Evolutionary conservation across 2,888 invertebrate genomes (phyloP), one percentile per base, ranked within the genome.

Genomic region (Chrysolina oricalcia): DNA sequence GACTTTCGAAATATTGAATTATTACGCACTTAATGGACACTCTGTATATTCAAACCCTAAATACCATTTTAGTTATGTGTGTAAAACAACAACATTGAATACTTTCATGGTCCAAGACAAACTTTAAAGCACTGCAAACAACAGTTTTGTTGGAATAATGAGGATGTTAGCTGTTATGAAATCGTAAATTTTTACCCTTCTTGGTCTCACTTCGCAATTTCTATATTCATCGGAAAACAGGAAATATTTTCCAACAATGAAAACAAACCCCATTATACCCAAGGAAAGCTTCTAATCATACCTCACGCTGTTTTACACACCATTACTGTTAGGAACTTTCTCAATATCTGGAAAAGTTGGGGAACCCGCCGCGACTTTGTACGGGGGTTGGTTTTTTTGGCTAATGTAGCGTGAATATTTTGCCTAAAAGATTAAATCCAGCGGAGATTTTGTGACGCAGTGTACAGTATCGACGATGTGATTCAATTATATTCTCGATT

Each of bases 271-370:
- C 53, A 50, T 68, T 68, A 40, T 68, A 53, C 17, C n/a, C 56
- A 15, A 13, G 19, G 50, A 53, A 68, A 56, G 56, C 68, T 50
- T 68, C 53, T 68, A 68, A 70, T 70, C 70, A 70, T 70, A 70
- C 70, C 70, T 63, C 70, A 70, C 62, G 70, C 70, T 64, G 70
- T 70, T 70, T 70, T 70, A 70, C 70, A 70, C 70, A 62, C 70
- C 70, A 70, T 70, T 70, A 70, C 70, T 64, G 70, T 70, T 70
- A 4, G 70, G 50, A 70, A 70, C 70, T 70, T 70, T 46, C 63
- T 40, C 70, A 50, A 70, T 70, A 70, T 70, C 43, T 64, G 70
- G 64, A 62, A 70, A 70, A 70, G 70, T 70, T 70, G 64, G 43
- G 70, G 48, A 70, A 70, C 63, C 62, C 63, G 70, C 63, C 15